Percentiles rank a stretch among this genome's conserved stretches.
phyloP scores from a whole-genome alignment of 1,140 invertebrate species.

The Drosophila littoralis region DNA sequence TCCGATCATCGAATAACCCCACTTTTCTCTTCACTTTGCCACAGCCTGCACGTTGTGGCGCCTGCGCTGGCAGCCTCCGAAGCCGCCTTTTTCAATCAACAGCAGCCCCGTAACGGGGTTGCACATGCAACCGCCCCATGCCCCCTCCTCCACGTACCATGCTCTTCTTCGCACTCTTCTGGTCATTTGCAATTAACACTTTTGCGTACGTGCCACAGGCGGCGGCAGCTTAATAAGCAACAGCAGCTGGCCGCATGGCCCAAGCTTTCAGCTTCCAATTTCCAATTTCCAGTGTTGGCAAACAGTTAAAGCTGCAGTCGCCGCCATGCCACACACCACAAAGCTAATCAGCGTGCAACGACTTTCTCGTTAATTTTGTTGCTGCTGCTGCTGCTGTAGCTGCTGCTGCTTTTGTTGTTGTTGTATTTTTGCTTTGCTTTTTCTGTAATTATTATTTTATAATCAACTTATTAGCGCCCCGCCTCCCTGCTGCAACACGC shows the following conservation, averaged over 20 bases:
- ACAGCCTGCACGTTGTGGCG: slow-evolving; percentile 5
- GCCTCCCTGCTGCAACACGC: slow-evolving; percentile 11
- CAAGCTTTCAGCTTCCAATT: slow-evolving; percentile 28
- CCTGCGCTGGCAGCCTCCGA: slow-evolving; percentile 28
- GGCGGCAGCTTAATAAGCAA: slow-evolving; percentile 59
- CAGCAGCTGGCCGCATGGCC: slow-evolving; percentile 9
- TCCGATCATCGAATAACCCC: slow-evolving; percentile 64
- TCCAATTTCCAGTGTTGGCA: slow-evolving; percentile 18
- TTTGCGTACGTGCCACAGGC: slow-evolving; percentile 76
- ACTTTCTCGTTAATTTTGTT: slow-evolving; percentile 71
- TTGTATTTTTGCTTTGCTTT: slow-evolving; percentile 25
- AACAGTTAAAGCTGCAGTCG: slow-evolving; percentile 20
- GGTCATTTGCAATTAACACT: slow-evolving; percentile 82
- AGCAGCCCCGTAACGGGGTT: slow-evolving; percentile 38
- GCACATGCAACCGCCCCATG: slow-evolving; percentile 6
- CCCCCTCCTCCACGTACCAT: no score
- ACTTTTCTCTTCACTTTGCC: background rate
- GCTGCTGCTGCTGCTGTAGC: no score
- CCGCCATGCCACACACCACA: slow-evolving; percentile 42
- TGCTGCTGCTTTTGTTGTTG: slow-evolving; percentile 18
- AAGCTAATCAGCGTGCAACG: slow-evolving; percentile 81
- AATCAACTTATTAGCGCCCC: slow-evolving; percentile 76
- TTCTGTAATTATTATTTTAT: slow-evolving; percentile 80
- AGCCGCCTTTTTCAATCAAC: slow-evolving; percentile 44
- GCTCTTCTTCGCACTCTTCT: slow-evolving; percentile 31